phyloP scores from a whole-genome alignment of 2,888 invertebrate species.

The Athetis lepigone region DNA sequence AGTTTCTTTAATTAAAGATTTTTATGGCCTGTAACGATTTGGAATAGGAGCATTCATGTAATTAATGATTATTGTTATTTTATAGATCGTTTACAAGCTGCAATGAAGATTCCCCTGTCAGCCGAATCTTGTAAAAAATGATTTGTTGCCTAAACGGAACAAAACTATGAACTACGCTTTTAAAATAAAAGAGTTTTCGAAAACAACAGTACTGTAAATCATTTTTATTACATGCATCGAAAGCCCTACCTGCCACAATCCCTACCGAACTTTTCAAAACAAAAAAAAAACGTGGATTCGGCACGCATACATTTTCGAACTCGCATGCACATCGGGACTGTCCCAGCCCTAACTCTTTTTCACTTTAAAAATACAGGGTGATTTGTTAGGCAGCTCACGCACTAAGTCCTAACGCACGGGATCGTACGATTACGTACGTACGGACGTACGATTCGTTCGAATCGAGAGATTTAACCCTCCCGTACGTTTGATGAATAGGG shows the following conservation, averaged over 20 bases:
- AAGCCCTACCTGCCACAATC: conserved; percentile 3
- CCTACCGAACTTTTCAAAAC: conserved; percentile 17
- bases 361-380: conserved; percentile 50
- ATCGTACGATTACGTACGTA: conserved; percentile 43
- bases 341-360: conserved; percentile 45
- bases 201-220: conserved; percentile 4
- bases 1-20: conserved; percentile 52
- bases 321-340: conserved; percentile 26
- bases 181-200: neutral
- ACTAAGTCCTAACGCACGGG: conserved; percentile 34
- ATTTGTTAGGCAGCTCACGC: conserved; percentile 57
- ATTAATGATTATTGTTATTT: conserved; percentile 54
- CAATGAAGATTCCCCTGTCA: conserved; percentile 12
- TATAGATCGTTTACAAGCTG: conserved; percentile 38
- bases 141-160: too few relatives aligned
- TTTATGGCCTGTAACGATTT: conserved; percentile 48
- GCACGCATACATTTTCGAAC: conserved; percentile 34
- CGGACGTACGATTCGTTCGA: conserved; percentile 35
- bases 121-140: too few relatives aligned
- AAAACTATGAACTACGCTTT: too few relatives aligned
- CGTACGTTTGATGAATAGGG: conserved; percentile 71
- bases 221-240: conserved; percentile 31
- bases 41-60: conserved; percentile 40
- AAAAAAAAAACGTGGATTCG: conserved; percentile 10
- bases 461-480: conserved; percentile 63